Conservation (phyloP, 2,797 vertebrate species). For the Hyperoplus lanceolatus region DNA sequence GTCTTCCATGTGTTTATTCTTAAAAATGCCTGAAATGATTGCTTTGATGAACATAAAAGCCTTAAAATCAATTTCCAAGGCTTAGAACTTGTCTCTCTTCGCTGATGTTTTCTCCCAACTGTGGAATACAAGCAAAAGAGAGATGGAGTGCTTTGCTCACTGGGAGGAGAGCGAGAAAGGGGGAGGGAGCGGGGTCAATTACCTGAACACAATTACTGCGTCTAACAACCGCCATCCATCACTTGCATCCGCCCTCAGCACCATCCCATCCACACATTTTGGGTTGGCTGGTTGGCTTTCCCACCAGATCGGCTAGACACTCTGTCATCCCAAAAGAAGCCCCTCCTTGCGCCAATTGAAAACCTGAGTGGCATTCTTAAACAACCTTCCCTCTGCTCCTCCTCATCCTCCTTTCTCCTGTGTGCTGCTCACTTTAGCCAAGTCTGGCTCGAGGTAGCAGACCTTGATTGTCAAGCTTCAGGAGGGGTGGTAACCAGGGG, state of each 20-base stretch:
- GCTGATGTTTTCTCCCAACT: slow-evolving; percentile 68
- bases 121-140: slow-evolving; percentile 66
- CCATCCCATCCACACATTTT: slow-evolving; percentile 77
- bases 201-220: slow-evolving; percentile 87
- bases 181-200: slow-evolving; percentile 78
- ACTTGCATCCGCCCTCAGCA: slow-evolving; percentile 75
- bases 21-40: slow-evolving; percentile 16
- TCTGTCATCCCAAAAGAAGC: slow-evolving; percentile 78
- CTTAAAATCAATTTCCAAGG: slow-evolving; percentile 58
- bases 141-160: slow-evolving; percentile 71
- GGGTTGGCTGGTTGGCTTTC: slow-evolving; percentile 67
- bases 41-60: slow-evolving; percentile 43
- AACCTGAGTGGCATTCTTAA: slow-evolving; percentile 85
- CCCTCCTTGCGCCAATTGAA: slow-evolving; percentile 74
- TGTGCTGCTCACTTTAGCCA: slow-evolving; percentile 48
- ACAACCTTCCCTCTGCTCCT: slow-evolving; percentile 54
- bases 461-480: slow-evolving; percentile 62
- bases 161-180: slow-evolving; percentile 54
- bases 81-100: slow-evolving; percentile 34
- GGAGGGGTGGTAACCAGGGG: slow-evolving; percentile 54
- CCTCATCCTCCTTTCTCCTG: slow-evolving; percentile 40
- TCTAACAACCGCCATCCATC: slow-evolving; percentile 88
- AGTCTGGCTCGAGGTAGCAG: slow-evolving; percentile 56
- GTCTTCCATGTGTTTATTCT: slow-evolving; percentile 12
- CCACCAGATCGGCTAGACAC: slow-evolving; percentile 80